A percentile compares a stretch with the other conserved stretches of the same genome.
phyloP scores from a whole-genome alignment of 2,888 invertebrate genomes.

The Mylabris sibirica region DNA sequence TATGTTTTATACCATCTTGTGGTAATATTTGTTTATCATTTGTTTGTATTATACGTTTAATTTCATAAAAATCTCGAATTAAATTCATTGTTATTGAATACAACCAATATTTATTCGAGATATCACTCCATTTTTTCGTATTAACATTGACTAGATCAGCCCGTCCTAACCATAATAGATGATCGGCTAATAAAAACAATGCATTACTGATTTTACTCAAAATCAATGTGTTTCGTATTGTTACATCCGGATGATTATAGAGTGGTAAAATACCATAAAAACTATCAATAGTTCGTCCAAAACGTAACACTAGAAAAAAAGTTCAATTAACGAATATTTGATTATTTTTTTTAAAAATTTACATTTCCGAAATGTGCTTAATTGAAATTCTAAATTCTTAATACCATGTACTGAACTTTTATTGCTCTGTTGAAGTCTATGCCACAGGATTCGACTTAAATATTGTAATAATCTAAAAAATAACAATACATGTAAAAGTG shows the following conservation, averaged over 20 bases:
- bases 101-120: constrained; percentile 85
- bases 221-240: constrained; percentile 75
- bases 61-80: constrained; percentile 85
- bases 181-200: constrained; percentile 83
- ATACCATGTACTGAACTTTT: constrained; percentile 76
- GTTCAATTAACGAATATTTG: background rate
- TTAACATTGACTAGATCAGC: constrained; percentile 74
- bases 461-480: constrained; percentile 82
- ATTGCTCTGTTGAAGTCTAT: constrained; percentile 72
- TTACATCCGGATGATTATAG: constrained; percentile 75
- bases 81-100: constrained; percentile 82
- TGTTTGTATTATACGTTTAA: constrained; percentile 69
- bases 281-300: constrained; percentile 85
- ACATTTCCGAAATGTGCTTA: constrained; percentile 89
- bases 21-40: constrained; percentile 54
- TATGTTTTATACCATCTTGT: constrained; percentile 38
- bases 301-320: constrained; percentile 75
- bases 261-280: constrained; percentile 77
- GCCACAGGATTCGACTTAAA: constrained; percentile 81
- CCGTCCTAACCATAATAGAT: constrained; percentile 84
- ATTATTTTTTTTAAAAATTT: constrained; percentile 54
- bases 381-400: constrained; percentile 81
- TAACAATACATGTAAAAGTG: constrained; percentile 21
- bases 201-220: constrained; percentile 82
- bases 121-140: constrained; percentile 76